Evolutionary conservation across 2,113 vertebrate genomes (phyloP).

Genomic region (Geothlypis trichas): DNA sequence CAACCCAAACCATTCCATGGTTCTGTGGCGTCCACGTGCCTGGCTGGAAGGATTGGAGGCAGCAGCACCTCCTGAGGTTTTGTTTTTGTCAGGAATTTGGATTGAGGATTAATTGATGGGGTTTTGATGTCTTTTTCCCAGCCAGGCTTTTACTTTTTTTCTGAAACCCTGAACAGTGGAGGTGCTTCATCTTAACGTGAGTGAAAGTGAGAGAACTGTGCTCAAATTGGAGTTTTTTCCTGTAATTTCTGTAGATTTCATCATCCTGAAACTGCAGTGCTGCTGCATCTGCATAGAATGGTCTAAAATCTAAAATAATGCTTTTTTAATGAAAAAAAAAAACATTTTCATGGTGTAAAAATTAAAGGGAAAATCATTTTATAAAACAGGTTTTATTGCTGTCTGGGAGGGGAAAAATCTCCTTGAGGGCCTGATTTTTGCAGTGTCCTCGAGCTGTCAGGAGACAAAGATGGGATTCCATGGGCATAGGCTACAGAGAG

Average conservation of each 20-base stretch:
- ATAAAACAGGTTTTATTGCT: neutral
- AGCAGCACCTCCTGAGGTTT: rapidly evolving
- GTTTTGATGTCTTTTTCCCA: neutral
- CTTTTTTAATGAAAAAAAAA: neutral
- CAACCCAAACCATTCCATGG: neutral
- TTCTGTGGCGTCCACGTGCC: neutral
- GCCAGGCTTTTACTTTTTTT: neutral
- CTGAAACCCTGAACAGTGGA: rapidly evolving
- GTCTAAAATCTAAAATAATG: neutral
- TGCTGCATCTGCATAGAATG: rapidly evolving
- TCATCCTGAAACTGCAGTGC: neutral
- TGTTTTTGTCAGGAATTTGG: neutral
- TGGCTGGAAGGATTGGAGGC: neutral
- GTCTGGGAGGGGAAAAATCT: too few relatives aligned
- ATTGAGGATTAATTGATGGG: rapidly evolving
- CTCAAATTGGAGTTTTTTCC: rapidly evolving
- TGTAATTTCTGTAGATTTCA: too few relatives aligned
- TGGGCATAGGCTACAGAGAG: rapidly evolving
- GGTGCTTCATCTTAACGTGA: rapidly evolving
- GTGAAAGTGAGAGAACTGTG: neutral
- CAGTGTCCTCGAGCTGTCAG: neutral
- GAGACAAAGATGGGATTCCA: neutral
- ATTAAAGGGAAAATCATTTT: neutral
- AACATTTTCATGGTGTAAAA: rapidly evolving
- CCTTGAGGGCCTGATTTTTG: neutral